Conservation (phyloP, 1,140 invertebrate genomes). For the Papilio xuthus region DNA sequence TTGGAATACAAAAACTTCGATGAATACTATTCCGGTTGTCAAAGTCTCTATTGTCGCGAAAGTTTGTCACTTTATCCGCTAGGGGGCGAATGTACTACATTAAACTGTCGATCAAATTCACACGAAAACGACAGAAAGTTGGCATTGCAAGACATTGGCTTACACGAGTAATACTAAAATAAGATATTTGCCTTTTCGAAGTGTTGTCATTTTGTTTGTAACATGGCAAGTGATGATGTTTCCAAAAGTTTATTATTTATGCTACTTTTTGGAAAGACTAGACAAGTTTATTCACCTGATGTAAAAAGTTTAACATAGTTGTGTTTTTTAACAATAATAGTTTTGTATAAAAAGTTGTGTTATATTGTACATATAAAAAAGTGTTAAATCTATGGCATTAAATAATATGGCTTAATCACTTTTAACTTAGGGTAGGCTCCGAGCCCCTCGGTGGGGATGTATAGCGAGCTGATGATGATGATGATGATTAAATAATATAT, state of each 20-base stretch:
- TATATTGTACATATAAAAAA: no score
- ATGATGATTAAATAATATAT: no score
- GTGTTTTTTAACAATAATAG: no score
- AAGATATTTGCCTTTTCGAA: not conserved
- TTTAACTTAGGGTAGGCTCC: no score
- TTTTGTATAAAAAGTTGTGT: no score
- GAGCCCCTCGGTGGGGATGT: no score
- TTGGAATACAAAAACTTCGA: not conserved
- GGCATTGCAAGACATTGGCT: not conserved
- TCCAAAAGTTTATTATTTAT: not conserved
- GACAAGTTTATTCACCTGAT: not conserved
- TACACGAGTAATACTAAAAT: not conserved
- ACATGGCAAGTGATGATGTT: not conserved
- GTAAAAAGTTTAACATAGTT: not conserved
- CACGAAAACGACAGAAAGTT: not conserved
- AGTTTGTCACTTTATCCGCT: not conserved
- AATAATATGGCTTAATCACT: no score
- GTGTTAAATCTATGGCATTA: no score
- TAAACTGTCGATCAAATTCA: constrained; percentile 2
- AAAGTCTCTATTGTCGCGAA: not conserved
- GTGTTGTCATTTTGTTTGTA: not conserved
- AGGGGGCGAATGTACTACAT: constrained; percentile 1
- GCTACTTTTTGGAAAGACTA: not conserved
- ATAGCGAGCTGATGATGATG: no score
- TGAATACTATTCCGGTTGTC: not conserved